A percentile compares a stretch with the other conserved stretches of the same genome.
These are phyloP conservation scores for Sinocyclocheilus rhinocerous DNA, from an alignment of 2,113 vertebrate genomes.

Conservation along the genomic window DNA sequence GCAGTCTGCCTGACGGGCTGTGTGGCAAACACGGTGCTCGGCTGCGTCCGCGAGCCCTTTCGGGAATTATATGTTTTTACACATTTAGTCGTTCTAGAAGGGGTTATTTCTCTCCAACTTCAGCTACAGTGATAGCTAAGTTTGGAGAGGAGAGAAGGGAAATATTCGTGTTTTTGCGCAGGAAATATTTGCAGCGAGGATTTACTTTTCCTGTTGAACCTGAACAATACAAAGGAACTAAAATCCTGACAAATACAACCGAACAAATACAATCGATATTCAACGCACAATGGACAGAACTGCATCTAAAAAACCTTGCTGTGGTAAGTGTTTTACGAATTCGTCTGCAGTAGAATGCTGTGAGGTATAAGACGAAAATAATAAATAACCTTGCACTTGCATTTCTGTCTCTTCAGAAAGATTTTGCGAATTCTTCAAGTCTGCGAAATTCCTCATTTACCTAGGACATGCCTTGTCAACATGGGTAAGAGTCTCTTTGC, in stretches of 20 bases:
- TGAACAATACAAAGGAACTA: slow-evolving; percentile 1
- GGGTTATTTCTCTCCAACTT: slow-evolving; percentile 87
- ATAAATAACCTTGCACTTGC: not conserved
- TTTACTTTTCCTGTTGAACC: slow-evolving; percentile 10
- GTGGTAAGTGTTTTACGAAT: slow-evolving; percentile 64
- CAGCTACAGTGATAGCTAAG: slow-evolving; percentile 99
- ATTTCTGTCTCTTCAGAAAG: slow-evolving; percentile 75
- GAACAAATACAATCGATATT: slow-evolving; percentile 8
- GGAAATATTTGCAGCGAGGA: slow-evolving; percentile 39
- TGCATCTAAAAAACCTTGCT: slow-evolving; percentile 66
- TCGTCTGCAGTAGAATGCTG: not conserved
- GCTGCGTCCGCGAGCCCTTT: not conserved
- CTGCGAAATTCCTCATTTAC: slow-evolving; percentile 94
- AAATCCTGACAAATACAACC: not conserved
- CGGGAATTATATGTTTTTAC: not conserved
- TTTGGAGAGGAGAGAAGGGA: slow-evolving; percentile 79
- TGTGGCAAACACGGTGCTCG: not conserved
- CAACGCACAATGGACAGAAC: slow-evolving; percentile 68
- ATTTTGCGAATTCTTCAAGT: slow-evolving; percentile 82
- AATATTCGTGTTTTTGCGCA: slow-evolving; percentile 37
- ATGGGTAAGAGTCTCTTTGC: slow-evolving; percentile 83
- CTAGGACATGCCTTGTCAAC: slow-evolving; percentile 91
- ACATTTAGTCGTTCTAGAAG: slow-evolving; percentile 14
- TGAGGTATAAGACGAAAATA: not conserved
- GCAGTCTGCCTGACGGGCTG: not conserved